Evolutionary conservation across 2,113 vertebrate genomes (phyloP).

Genomic region (Tylochromis polylepis): DNA sequence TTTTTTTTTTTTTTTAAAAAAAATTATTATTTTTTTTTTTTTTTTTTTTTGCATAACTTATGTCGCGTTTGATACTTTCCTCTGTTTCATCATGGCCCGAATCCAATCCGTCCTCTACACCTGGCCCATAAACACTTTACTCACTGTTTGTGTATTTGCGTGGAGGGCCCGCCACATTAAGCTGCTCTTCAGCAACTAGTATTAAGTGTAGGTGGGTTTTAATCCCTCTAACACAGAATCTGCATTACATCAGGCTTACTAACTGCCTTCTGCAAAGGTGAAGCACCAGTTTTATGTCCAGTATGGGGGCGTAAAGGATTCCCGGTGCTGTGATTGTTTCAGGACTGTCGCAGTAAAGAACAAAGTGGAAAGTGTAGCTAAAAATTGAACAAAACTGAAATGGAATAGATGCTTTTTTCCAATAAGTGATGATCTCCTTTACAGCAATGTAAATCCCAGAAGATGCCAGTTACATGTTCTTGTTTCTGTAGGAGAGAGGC

Average conservation of each 20-base stretch:
- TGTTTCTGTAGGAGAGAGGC: neutral
- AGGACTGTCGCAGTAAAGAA: neutral
- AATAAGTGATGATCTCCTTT: neutral
- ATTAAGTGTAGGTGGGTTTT: neutral
- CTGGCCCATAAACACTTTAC: neutral
- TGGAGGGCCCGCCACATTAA: neutral
- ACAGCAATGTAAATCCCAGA: neutral
- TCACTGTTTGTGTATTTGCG: neutral
- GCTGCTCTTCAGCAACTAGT: neutral
- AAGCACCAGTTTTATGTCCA: neutral
- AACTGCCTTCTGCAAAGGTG: neutral
- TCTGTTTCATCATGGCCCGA: neutral
- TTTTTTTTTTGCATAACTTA: neutral
- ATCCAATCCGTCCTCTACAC: neutral
- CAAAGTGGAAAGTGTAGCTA: neutral
- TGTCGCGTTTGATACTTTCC: neutral
- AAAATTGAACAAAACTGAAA: neutral
- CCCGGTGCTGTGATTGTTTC: neutral
- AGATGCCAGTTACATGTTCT: neutral
- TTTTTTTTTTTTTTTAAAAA: no score
- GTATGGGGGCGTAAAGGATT: neutral
- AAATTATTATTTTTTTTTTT: neutral
- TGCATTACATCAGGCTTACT: neutral
- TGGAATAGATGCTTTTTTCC: neutral
- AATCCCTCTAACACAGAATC: neutral